Evolutionary conservation across 2,888 invertebrate species (phyloP), one percentile per base, ranked within the genome.

Genomic region (Timandra comae): DNA sequence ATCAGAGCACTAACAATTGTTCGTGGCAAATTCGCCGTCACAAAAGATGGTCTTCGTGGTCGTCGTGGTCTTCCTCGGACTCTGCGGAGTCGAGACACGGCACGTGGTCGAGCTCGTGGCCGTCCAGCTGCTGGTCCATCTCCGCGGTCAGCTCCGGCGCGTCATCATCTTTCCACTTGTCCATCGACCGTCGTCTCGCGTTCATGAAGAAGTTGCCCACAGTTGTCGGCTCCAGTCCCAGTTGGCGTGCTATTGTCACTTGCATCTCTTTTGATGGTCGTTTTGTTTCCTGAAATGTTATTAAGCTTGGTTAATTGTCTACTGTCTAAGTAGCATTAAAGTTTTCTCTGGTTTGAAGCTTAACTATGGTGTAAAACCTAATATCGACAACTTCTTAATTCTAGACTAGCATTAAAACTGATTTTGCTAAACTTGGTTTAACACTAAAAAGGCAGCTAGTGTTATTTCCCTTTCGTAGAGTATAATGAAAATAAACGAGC

Each of bases 151-250:
- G 91, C 31, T 91, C 92, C 13, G 91, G 91, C 31, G 91, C 92
- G 54, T 93, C 96, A 62, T 97, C 97, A 67, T 98, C 98, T 75
- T 96, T 94, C 98, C 98, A 99, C 68, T 98, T 99, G 84, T 99
- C 99, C 95, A 95, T 95, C 2, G 95, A 95, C 49, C 99, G 91
- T 55, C 99, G 90, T 40, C 99, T 89, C n/a, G 99, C 99, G 81
- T 99, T 99, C 99, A 99, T 99, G 88, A 99, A 99, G 89, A 99
- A 99, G 80, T 99, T 99, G 29, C 99, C 98, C 38, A 99, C 98
- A 7, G 99, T 99, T 33, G 97, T 97, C 32, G 98, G 97, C 73
- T 98, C 98, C 51, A 99, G 88, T 43, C 98, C 98, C 59, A 99
- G 87, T 75, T 99, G 98, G 53, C 98, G 90, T 13, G 98, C 98